Percentiles rank a stretch among this genome's conserved stretches.
These are phyloP conservation scores for Drosophila quadrilineata DNA, from an alignment of 1,140 invertebrate species.

Conservation along the genomic window DNA sequence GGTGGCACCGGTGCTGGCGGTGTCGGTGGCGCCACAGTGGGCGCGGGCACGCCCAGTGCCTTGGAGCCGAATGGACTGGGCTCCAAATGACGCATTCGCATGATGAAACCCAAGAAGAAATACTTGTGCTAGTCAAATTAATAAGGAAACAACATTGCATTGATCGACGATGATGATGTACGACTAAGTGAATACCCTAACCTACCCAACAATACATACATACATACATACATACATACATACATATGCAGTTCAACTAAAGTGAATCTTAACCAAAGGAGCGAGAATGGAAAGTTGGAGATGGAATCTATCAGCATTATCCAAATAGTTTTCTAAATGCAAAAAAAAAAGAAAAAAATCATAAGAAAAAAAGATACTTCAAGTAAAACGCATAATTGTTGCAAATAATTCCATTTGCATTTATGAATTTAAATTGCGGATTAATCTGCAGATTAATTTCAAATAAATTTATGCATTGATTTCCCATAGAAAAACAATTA, in stretches of 20 bases:
- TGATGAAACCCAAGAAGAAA: constrained; percentile 81
- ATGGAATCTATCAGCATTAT: constrained; percentile 32
- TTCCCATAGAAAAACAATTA: neutral
- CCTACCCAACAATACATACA: no score
- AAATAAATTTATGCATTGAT: neutral
- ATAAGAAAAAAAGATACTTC: constrained; percentile 34
- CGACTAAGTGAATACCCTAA: constrained; percentile 19
- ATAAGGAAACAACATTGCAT: constrained; percentile 4
- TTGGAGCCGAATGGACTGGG: constrained; percentile 74
- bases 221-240: constrained; percentile 9
- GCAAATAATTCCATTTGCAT: constrained; percentile 17
- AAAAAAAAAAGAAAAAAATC: constrained; percentile 9
- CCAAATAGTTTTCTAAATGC: constrained; percentile 52
- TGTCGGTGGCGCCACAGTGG: constrained; percentile 27
- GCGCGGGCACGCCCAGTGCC: constrained; percentile 56
- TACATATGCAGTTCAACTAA: constrained; percentile 61
- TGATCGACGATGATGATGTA: constrained; percentile 18
- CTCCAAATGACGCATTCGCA: constrained; percentile 81
- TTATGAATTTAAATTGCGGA: constrained; percentile 3
- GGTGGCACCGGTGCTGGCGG: neutral
- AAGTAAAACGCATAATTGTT: constrained; percentile 14
- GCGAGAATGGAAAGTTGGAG: neutral
- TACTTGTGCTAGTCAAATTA: constrained; percentile 82
- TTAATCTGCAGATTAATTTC: neutral
- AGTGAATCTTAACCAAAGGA: constrained; percentile 60